Conservation (phyloP, 2,113 vertebrate genomes). For the Macrotis lagotis region DNA sequence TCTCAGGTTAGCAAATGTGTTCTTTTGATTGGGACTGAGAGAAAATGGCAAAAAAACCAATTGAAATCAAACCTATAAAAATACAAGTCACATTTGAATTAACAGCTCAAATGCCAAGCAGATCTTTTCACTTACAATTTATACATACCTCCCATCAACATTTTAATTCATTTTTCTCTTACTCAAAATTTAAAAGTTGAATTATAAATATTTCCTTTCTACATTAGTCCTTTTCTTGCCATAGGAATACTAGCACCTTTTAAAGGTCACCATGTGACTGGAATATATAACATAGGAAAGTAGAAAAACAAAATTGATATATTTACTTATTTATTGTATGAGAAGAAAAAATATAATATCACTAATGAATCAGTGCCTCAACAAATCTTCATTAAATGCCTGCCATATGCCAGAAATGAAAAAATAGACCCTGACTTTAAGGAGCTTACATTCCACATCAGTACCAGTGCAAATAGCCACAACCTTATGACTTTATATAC, state of each 20-base stretch:
- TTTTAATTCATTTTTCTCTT: background rate
- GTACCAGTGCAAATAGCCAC: background rate
- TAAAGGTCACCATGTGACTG: background rate
- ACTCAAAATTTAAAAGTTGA: background rate
- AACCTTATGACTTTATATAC: background rate
- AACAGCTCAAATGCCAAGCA: background rate
- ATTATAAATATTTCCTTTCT: background rate
- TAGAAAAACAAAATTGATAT: background rate
- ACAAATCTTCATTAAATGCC: background rate
- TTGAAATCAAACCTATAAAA: slow-evolving; percentile 15
- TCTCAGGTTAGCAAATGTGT: background rate
- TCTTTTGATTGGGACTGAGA: slow-evolving; percentile 21
- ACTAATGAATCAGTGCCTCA: background rate
- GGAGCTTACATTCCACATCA: background rate
- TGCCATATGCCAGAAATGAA: background rate
- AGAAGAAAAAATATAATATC: background rate
- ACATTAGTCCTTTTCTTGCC: background rate
- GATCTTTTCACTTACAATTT: rapidly evolving
- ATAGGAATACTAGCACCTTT: background rate
- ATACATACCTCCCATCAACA: background rate
- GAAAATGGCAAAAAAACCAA: slow-evolving; percentile 3
- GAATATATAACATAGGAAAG: background rate
- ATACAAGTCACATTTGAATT: background rate
- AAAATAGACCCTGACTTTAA: background rate
- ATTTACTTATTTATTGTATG: background rate